These are phyloP conservation scores for Rallus limicola DNA, from an alignment of 2,113 vertebrate species.

Conservation along the genomic window DNA sequence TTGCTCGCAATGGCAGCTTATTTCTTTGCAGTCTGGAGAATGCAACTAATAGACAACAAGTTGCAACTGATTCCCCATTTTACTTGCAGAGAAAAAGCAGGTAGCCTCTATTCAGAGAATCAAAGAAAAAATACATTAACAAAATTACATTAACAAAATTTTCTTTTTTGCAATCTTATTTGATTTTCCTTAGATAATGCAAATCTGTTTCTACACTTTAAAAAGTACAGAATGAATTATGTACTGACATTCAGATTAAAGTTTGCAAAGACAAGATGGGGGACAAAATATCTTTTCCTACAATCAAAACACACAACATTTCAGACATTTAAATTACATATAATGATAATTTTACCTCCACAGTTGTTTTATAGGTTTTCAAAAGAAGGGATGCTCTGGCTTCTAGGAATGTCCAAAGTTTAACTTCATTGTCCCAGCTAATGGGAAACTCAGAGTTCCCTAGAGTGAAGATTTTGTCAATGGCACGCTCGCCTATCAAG, in stretches of 20 bases:
- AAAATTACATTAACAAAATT: slow-evolving; percentile 54
- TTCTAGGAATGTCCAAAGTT: slow-evolving; percentile 97
- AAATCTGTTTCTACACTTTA: slow-evolving; percentile 16
- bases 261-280: neutral
- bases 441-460: slow-evolving; percentile 94
- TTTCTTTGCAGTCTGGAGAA: neutral
- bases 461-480: slow-evolving; percentile 95
- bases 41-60: neutral
- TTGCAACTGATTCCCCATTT: slow-evolving; percentile 31
- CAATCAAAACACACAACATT: neutral
- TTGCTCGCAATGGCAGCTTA: neutral
- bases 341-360: slow-evolving; percentile 77
- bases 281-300: slow-evolving; percentile 2
- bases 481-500: slow-evolving; percentile 88
- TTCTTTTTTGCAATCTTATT: slow-evolving; percentile 19
- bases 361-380: slow-evolving; percentile 92
- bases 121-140: slow-evolving; percentile 47
- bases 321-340: slow-evolving; percentile 6
- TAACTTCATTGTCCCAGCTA: slow-evolving; percentile 98
- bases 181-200: slow-evolving; percentile 52
- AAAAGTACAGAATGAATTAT: slow-evolving; percentile 32
- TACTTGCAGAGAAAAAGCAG: slow-evolving; percentile 38
- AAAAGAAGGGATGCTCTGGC: slow-evolving; percentile 92
- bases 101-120: neutral
- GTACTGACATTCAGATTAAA: neutral